These are phyloP conservation scores for Thripadectes ignobilis DNA, from an alignment of 2,797 vertebrate genomes.

Conservation along the genomic window DNA sequence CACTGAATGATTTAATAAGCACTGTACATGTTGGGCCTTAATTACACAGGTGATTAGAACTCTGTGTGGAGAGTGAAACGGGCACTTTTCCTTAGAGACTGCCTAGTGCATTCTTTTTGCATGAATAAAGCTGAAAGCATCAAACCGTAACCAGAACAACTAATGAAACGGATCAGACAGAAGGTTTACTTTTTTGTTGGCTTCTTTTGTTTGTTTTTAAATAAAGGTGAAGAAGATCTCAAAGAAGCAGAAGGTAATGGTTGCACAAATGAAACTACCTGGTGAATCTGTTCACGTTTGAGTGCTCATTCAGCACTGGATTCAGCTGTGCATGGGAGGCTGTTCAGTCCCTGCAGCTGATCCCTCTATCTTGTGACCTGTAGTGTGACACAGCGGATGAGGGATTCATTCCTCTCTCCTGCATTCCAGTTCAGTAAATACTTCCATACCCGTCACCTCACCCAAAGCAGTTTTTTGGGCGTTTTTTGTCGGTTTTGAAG, in stretches of 20 bases:
- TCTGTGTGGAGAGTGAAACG: background rate
- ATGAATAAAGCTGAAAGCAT: background rate
- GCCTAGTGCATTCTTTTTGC: background rate
- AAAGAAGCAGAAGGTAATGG: background rate
- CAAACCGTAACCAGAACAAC: background rate
- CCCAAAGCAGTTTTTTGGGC: background rate
- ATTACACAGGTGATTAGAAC: background rate
- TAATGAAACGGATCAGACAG: background rate
- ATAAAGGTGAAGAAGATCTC: background rate
- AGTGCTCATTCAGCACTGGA: background rate
- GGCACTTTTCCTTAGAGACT: background rate
- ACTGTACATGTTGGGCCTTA: background rate
- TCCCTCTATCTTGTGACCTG: constrained; percentile 31
- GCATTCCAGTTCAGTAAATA: constrained; percentile 16
- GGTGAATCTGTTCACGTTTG: background rate
- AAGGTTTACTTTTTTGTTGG: background rate
- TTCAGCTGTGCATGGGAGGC: background rate
- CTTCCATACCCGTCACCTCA: background rate
- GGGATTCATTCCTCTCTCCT: constrained; percentile 3
- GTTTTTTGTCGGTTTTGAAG: background rate
- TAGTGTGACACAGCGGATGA: background rate
- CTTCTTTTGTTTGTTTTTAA: background rate
- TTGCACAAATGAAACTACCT: background rate
- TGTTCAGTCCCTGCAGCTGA: background rate
- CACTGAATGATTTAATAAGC: background rate